phyloP scores from a whole-genome alignment of 2,113 vertebrate species.

The Melanerpes formicivorus region DNA sequence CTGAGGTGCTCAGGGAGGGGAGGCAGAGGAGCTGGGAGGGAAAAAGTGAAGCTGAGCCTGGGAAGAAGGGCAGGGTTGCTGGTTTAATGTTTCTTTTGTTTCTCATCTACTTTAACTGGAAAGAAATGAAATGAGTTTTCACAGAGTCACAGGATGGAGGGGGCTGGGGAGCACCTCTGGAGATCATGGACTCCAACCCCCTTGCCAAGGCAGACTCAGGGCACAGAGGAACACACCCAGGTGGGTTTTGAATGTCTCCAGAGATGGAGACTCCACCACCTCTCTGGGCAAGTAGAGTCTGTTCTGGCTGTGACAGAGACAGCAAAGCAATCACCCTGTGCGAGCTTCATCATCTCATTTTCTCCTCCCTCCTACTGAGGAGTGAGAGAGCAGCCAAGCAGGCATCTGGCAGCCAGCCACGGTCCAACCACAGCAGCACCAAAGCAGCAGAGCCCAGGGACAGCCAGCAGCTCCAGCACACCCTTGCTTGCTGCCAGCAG shows the following conservation, averaged over 20 bases:
- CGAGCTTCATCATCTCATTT: neutral
- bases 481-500: neutral
- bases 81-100: neutral
- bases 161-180: too few relatives aligned
- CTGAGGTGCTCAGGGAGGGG: neutral
- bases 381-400: neutral
- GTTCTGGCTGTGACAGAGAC: neutral
- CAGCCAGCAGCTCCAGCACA: neutral
- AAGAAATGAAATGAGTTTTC: neutral
- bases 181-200: too few relatives aligned
- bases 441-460: neutral
- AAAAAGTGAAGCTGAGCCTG: neutral
- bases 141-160: too few relatives aligned
- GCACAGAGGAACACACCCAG: too few relatives aligned
- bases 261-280: too few relatives aligned
- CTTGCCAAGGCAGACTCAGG: too few relatives aligned
- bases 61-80: fast-evolving
- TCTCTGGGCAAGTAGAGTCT: neutral
- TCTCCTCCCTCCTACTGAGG: neutral
- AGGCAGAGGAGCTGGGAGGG: neutral
- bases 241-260: too few relatives aligned
- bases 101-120: neutral
- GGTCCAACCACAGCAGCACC: neutral
- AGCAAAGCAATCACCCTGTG: neutral
- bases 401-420: neutral